Evolutionary conservation across 2,797 vertebrate species (phyloP).

Genomic region (Eospalax fontanierii): DNA sequence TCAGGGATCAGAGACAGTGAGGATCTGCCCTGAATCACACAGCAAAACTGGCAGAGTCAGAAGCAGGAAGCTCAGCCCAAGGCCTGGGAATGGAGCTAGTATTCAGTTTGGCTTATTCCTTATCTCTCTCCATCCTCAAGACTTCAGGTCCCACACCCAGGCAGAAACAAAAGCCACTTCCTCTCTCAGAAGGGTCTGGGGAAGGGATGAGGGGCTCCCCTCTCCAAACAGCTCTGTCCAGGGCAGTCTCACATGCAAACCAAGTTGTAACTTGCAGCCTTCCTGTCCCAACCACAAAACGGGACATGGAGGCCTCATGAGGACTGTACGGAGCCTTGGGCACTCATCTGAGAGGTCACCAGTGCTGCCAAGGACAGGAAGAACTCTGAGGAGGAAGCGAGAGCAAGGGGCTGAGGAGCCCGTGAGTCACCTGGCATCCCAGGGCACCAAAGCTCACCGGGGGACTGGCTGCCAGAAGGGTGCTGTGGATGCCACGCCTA

Average conservation of each 20-base stretch:
- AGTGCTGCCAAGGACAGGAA: not conserved
- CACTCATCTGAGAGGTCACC: not conserved
- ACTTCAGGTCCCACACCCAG: not conserved
- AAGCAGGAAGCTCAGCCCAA: not conserved
- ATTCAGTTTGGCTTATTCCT: not conserved
- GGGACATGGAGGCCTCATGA: not conserved
- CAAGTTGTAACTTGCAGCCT: not conserved
- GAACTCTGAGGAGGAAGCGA: constrained; percentile 6
- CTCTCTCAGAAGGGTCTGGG: not conserved
- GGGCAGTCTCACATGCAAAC: not conserved
- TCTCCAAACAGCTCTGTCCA: not conserved
- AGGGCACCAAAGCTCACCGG: not conserved
- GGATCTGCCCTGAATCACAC: not conserved
- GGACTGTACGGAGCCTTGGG: not conserved
- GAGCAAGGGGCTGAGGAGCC: not conserved
- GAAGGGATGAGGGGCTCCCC: not conserved
- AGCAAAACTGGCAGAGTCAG: constrained; percentile 9
- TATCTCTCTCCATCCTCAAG: not conserved
- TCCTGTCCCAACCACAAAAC: not conserved
- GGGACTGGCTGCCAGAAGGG: not conserved
- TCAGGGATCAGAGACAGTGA: constrained; percentile 48
- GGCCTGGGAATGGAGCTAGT: not conserved
- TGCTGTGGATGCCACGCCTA: not conserved
- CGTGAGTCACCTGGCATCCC: constrained; percentile 57
- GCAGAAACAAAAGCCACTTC: constrained; percentile 72